Base-by-base conservation (phyloP, 2,888 invertebrate species). In the Hirtodrosophila confusa region DNA sequence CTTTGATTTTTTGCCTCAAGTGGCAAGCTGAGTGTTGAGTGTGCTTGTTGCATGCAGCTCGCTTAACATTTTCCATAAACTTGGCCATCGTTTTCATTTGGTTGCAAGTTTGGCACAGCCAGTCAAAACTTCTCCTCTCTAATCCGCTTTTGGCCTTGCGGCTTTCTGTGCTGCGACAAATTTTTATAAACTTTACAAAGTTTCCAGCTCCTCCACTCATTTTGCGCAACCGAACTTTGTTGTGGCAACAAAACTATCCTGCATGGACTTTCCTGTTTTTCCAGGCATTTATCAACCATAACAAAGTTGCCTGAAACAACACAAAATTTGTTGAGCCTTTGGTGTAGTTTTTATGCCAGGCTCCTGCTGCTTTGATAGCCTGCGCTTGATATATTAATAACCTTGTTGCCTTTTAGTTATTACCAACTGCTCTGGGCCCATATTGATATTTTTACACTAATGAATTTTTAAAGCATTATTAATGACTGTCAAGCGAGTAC, bases 141-240 rank as follows among this genome's bases (percentile, higher is more conserved):
- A 75, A 74, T 69, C 78, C 69, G 69, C 65, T 69, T 77, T 74
- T 57, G 54, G 73, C 67, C 56, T 31, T 72, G 77, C 61, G 73
- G 77, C 54, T 54, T 53, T 45, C 48, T 50, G 23, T 9, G 41
- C 41, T 47, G 44, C 36, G 77, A 64, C 77, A 74, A 72, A 74
- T 58, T 71, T 75, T 61, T 49, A 51, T 9, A 51, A 74, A 67
- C 51, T 63, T 57, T 35, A 40, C 33, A 51, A 72, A 72, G 43
- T 67, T 76, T 43, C 9, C 47, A 67, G 56, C 57, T 61, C 76
- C 54, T 54, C 24, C 47, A 31, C 58, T 60, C 53, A 41, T 17
- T 17, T 17, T 17, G 17, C 17, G 17, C 17, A 60, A 58, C 41
- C 47, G 17, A 70, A 71, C 76, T 75, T 73, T 76, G 75, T 48